Evolutionary conservation across 2,113 vertebrate genomes (phyloP).

Genomic region (Neolamprologus tretocephalus): DNA sequence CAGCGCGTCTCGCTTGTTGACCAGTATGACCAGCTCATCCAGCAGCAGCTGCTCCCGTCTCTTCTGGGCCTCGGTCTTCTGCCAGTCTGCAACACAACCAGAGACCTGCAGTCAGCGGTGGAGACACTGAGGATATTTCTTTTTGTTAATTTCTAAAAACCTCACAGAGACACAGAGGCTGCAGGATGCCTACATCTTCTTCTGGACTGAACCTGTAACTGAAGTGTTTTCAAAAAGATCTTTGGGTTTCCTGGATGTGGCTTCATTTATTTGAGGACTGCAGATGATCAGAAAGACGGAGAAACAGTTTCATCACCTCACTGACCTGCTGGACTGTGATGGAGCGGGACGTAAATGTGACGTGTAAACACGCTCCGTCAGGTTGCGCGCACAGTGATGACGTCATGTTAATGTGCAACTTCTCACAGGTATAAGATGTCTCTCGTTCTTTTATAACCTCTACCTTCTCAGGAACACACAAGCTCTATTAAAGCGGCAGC

Average conservation of each 20-base stretch:
- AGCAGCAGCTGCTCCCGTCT: constrained; percentile 91
- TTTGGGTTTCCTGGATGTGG: background rate
- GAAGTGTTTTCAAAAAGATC: background rate
- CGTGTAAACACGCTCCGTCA: background rate
- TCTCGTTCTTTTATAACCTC: background rate
- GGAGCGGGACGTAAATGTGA: background rate
- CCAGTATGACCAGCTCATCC: constrained; percentile 93
- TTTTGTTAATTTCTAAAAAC: background rate
- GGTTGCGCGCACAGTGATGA: background rate
- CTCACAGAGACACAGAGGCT: background rate
- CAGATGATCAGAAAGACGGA: background rate
- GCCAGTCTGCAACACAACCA: constrained; percentile 81
- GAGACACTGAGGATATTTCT: background rate
- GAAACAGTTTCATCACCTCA: background rate
- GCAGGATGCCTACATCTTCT: background rate
- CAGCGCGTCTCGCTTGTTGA: constrained; percentile 92
- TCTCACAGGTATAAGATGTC: background rate
- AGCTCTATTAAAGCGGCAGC: background rate
- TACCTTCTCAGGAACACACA: background rate
- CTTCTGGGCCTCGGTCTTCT: constrained; percentile 98
- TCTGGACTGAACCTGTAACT: background rate
- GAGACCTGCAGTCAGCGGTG: background rate
- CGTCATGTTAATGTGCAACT: constrained; percentile 4
- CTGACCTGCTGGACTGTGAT: background rate
- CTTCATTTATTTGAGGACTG: background rate